phyloP scores from a whole-genome alignment of 2,888 invertebrate genomes.

The Drosophila fungiperda region DNA sequence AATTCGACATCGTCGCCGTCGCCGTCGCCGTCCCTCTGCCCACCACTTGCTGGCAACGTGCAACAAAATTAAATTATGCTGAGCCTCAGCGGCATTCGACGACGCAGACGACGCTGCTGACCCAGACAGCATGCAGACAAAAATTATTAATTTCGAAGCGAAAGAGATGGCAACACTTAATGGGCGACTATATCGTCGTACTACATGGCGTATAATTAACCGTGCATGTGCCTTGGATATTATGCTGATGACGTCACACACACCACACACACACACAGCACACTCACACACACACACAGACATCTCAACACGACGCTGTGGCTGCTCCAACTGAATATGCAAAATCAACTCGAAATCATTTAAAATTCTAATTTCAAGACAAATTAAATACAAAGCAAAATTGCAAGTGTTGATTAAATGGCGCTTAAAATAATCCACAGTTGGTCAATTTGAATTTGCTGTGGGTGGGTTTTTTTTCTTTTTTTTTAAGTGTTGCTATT shows the following conservation, averaged over 20 bases:
- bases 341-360: slow-evolving; percentile 62
- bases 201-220: slow-evolving; percentile 81
- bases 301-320: background rate
- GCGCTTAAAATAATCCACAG: slow-evolving; percentile 70
- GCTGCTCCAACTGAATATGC: slow-evolving; percentile 62
- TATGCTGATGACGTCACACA: slow-evolving; percentile 77
- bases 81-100: slow-evolving; percentile 51
- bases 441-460: slow-evolving; percentile 63
- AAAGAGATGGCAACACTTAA: slow-evolving; percentile 49
- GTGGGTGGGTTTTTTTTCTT: slow-evolving; percentile 34
- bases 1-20: slow-evolving; percentile 54
- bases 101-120: slow-evolving; percentile 59
- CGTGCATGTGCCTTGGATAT: slow-evolving; percentile 73
- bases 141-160: slow-evolving; percentile 74
- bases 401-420: slow-evolving; percentile 76
- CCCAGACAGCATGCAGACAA: slow-evolving; percentile 80
- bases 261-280: slow-evolving; percentile 58
- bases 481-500: slow-evolving; percentile 24
- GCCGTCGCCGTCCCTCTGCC: background rate
- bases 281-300: slow-evolving; percentile 1
- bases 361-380: slow-evolving; percentile 80
- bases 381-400: slow-evolving; percentile 74
- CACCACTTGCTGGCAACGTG: slow-evolving; percentile 53
- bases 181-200: slow-evolving; percentile 49
- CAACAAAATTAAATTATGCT: slow-evolving; percentile 80